These are phyloP conservation scores for Thalassaphorura encarpata DNA, from an alignment of 1,140 invertebrate genomes.

Conservation along the genomic window DNA sequence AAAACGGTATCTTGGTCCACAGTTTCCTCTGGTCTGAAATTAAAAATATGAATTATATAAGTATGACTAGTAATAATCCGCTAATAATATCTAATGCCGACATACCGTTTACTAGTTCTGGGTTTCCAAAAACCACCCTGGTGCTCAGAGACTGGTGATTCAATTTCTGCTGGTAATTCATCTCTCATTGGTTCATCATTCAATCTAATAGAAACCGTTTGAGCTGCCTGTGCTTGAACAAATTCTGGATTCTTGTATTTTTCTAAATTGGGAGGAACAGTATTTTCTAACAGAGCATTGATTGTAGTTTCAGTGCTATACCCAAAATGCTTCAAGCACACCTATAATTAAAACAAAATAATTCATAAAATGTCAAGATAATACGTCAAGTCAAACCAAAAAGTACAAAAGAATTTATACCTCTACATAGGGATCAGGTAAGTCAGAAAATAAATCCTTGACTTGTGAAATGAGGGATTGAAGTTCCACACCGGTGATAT, in stretches of 20 bases:
- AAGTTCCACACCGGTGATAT: conserved; percentile 23
- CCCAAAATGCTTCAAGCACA: conserved; percentile 32
- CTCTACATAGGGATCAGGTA: conserved; percentile 19
- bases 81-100: too few relatives aligned
- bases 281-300: conserved; percentile 43
- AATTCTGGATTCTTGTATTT: conserved; percentile 18
- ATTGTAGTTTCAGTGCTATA: conserved; percentile 42
- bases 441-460: conserved; percentile 29
- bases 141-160: not conserved
- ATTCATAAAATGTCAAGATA: not conserved
- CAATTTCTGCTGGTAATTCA: not conserved
- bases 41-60: too few relatives aligned
- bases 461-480: conserved; percentile 25
- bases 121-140: too few relatives aligned
- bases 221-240: not conserved
- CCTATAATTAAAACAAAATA: conserved; percentile 8
- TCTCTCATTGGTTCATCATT: conserved; percentile 3
- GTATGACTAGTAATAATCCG: too few relatives aligned
- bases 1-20: not conserved
- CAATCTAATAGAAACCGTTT: not conserved
- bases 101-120: too few relatives aligned
- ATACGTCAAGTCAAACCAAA: too few relatives aligned
- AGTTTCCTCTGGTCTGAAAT: too few relatives aligned
- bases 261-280: conserved; percentile 38
- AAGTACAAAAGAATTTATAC: too few relatives aligned